Evolutionary conservation across 2,888 invertebrate genomes (phyloP).

Genomic region (Microctonus hyperodae): DNA sequence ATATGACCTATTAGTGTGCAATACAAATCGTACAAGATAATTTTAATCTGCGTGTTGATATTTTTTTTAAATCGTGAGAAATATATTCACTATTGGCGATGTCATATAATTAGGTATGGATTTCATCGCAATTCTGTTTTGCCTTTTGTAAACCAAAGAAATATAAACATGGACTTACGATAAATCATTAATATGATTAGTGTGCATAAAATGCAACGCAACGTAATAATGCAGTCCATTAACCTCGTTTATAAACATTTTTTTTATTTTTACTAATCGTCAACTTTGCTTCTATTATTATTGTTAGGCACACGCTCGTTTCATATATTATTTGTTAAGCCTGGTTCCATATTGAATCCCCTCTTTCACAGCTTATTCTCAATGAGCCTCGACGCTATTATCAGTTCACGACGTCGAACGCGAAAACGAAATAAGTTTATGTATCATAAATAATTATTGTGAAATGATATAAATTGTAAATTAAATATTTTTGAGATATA

Average conservation of each 20-base stretch:
- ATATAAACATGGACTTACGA: neutral
- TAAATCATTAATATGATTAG: neutral
- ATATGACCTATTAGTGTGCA: constrained; percentile 11
- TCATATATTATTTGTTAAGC: constrained; percentile 5
- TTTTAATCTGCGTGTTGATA: no score
- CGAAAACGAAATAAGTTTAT: constrained; percentile 38
- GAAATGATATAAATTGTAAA: constrained; percentile 39
- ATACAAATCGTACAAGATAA: constrained; percentile 20
- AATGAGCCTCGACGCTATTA: constrained; percentile 23
- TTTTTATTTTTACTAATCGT: constrained; percentile 4
- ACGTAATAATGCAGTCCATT: constrained; percentile 21
- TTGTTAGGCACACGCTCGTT: neutral
- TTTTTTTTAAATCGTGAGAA: no score
- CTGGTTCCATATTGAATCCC: neutral
- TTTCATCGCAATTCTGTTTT: neutral
- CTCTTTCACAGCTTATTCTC: constrained; percentile 10
- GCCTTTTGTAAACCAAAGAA: neutral
- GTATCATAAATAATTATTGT: constrained; percentile 27
- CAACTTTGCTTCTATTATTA: constrained; percentile 14
- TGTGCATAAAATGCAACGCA: constrained; percentile 4
- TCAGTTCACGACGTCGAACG: constrained; percentile 36
- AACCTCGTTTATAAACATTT: constrained; percentile 18
- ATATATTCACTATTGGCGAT: constrained; percentile 5
- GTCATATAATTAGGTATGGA: constrained; percentile 23
- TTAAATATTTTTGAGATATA: constrained; percentile 29